Evolutionary conservation across 2,888 invertebrate species (phyloP), one percentile per base, ranked within the genome.

Genomic region (Pinctada fucata): DNA sequence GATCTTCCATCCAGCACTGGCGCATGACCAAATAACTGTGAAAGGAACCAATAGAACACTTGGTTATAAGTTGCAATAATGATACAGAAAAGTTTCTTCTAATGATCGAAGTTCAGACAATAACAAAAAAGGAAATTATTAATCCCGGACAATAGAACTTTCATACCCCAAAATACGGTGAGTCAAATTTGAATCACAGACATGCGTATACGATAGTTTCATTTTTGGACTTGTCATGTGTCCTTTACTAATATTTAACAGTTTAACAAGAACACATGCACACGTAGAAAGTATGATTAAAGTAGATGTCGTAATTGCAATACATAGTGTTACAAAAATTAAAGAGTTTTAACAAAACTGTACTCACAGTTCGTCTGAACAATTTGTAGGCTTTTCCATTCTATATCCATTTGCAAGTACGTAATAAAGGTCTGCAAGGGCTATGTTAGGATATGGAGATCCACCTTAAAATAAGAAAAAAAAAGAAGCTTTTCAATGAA

Each of bases 331-430:
- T 31, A 31, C 31, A 31, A 31, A 31, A 31, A 31, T 31, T 31
- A 31, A 31, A 31, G 31, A 31, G 31, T 31, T 31, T 31, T 31
- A 31, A 31, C 31, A 31, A 31, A 31, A 31, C 31, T 31, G 0
- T 31, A 89, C 91, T 90, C 87, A 91, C 91, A 91, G 79, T 83
- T 91, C 90, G 58, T 89, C 87, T 16, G 91, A 91, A 82, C 91
- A 91, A 82, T 91, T 91, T 67, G 86, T 86, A 8, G 91, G 91
- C 78, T 88, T 90, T 70, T 90, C 91, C 91, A 91, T 91, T 66
- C 91, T 83, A 83, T 91, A 91, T n/a, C 90, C 90, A 79, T 89
- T 90, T 3, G 88, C 88, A 69, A 91, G 84, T 3, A 91, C 85
- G 72, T 88, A 88, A 78, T 89, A 91, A 5, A 91, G 84, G 75